phyloP scores from a whole-genome alignment of 23 tunicate species.

The Botrylloides violaceus region DNA sequence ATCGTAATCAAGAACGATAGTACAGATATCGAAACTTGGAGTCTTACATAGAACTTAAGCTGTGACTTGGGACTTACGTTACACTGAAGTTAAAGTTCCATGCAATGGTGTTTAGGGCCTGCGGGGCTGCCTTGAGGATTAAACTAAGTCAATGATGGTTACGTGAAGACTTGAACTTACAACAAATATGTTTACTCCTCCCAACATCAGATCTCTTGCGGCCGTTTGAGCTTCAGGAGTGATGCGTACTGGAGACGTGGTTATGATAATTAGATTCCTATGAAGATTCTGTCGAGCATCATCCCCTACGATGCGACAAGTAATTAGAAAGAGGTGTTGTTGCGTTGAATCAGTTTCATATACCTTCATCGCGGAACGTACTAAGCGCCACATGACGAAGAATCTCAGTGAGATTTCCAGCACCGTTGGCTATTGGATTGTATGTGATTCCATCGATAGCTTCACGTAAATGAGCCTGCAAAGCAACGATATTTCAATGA shows the following conservation, averaged over 20 bases:
- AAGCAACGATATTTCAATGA: neutral
- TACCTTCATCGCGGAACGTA: conserved; percentile 11
- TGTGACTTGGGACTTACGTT: too few species aligned
- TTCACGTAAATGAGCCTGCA: neutral
- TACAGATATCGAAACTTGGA: too few species aligned
- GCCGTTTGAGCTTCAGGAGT: conserved; percentile 1
- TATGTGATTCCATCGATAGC: conserved; percentile 6
- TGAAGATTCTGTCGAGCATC: conserved; percentile 3
- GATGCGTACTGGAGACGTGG: neutral
- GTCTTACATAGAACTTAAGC: too few species aligned
- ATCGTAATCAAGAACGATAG: too few species aligned
- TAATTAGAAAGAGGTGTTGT: neutral
- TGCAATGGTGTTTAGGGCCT: too few species aligned
- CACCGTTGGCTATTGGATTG: neutral
- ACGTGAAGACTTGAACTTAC: conserved; percentile 4
- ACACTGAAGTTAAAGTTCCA: too few species aligned
- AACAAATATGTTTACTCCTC: conserved; percentile 13
- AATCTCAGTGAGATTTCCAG: neutral
- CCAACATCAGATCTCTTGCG: conserved; percentile 4
- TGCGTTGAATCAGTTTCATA: neutral
- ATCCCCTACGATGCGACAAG: neutral
- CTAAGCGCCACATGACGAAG: conserved; percentile 7
- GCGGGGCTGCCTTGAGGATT: too few species aligned
- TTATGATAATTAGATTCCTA: neutral
- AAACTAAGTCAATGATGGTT: too few species aligned